These are phyloP conservation scores for Myopa testacea DNA, from an alignment of 2,888 invertebrate genomes.

Conservation along the genomic window DNA sequence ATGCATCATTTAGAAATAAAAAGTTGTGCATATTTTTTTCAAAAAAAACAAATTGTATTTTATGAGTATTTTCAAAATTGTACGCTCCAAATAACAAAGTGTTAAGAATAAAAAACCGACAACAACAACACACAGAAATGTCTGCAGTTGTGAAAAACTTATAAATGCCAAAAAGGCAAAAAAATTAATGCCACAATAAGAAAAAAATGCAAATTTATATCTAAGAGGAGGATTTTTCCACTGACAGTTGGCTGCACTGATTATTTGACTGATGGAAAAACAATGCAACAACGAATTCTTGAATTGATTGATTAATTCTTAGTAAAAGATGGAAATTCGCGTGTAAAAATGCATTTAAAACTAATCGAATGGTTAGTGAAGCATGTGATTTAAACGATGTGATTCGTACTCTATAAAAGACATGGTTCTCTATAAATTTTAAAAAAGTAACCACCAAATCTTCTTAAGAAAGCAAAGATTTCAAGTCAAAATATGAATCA, in stretches of 20 bases:
- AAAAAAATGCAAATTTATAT: slow-evolving; percentile 33
- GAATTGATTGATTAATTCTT: too few species aligned
- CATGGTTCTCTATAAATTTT: too few species aligned
- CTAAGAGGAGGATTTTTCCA: not conserved
- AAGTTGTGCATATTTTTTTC: not conserved
- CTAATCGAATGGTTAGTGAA: not conserved
- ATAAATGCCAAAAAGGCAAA: slow-evolving; percentile 4
- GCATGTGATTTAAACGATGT: not conserved
- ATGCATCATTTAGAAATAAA: not conserved
- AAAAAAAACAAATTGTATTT: not conserved
- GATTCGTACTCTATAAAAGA: too few species aligned
- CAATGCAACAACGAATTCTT: too few species aligned
- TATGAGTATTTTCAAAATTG: slow-evolving; percentile 26
- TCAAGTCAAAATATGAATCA: too few species aligned
- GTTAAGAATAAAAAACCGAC: slow-evolving; percentile 14
- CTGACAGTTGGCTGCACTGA: too few species aligned
- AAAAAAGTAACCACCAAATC: too few species aligned
- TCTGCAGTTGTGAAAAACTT: not conserved
- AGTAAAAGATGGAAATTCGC: slow-evolving; percentile 47
- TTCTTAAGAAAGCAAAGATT: too few species aligned
- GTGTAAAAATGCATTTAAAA: slow-evolving; percentile 56
- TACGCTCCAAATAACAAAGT: slow-evolving; percentile 24
- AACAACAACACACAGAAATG: slow-evolving; percentile 1
- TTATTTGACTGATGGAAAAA: too few species aligned
- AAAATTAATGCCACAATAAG: not conserved